Evolutionary conservation across 2,888 invertebrate species (phyloP), one percentile per base, ranked within the genome.

Genomic region (Leptothorax acervorum): DNA sequence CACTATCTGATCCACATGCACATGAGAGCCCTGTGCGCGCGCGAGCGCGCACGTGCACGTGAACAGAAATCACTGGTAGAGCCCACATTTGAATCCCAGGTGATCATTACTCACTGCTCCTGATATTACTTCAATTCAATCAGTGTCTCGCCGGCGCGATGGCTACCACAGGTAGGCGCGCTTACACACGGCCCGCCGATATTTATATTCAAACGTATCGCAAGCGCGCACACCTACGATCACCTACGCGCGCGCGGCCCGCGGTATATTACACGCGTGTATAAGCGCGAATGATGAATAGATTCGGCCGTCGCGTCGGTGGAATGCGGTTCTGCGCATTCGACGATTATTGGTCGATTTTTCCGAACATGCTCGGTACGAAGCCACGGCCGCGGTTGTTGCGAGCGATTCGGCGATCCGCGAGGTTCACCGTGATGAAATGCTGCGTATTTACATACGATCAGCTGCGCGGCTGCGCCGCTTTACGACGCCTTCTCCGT

Each of bases 51-150:
- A 35, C 76, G 68, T 75, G 86, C 82, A 71, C 82, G 85, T 81
- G 71, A 81, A 87, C 87, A 82, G 87, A 91, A 93, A 93, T 93
- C 93, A 93, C 91, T 90, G 92, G 93, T 92, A 92, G 92, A 92
- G 89, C 92, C 48, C 92, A 92, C 93, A 93, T 94, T 94, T 94
- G 94, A 94, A 94, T 94, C 91, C 92, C 92, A 91, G 90, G 89
- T 90, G 94, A 93, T 92, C 94, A 94, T 95, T 94, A 95, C 93
- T 95, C 94, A 94, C 93, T 92, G 94, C 93, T 94, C 92, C 93
- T 94, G 94, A 94, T 95, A 95, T 94, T 95, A 94, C 94, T 94
- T 95, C 94, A 93, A 95, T 95, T 95, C 94, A 94, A 95, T 95
- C 94, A 94, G 94, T 94, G 94, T 95, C 94, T 94, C 93, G 93